These are phyloP conservation scores for Vollenhovia emeryi DNA, from an alignment of 1,140 invertebrate species.

Conservation along the genomic window DNA sequence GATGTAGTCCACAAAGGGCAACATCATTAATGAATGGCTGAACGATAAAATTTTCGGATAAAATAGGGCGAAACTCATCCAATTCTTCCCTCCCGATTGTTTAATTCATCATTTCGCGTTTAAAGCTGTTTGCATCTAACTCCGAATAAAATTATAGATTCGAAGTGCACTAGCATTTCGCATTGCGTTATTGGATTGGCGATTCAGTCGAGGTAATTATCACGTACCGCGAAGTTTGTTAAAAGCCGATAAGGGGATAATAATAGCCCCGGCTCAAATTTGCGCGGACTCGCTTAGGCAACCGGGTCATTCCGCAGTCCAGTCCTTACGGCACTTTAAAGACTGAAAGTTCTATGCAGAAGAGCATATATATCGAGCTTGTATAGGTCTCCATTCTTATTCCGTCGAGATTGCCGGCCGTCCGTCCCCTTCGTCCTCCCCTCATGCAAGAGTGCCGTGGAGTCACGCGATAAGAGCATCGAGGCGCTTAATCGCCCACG, in stretches of 20 bases:
- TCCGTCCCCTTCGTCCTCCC: not conserved
- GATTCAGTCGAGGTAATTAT: constrained; percentile 16
- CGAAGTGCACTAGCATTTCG: not conserved
- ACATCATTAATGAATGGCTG: constrained; percentile 28
- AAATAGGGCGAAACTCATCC: not conserved
- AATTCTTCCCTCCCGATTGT: not conserved
- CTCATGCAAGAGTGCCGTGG: not conserved
- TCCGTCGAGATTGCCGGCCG: not conserved
- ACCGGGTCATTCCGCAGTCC: not conserved
- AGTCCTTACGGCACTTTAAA: not conserved
- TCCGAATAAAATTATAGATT: not conserved
- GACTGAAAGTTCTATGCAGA: not conserved
- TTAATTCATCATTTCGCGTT: not conserved
- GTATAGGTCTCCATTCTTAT: constrained; percentile 14
- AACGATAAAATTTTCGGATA: not conserved
- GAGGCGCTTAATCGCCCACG: constrained; percentile 8
- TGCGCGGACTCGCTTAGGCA: not conserved
- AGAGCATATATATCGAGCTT: not conserved
- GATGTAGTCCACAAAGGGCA: not conserved
- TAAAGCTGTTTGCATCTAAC: not conserved
- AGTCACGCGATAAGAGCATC: constrained; percentile 64
- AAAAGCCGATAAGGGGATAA: constrained; percentile 52
- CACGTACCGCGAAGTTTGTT: not conserved
- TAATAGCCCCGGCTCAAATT: constrained; percentile 22
- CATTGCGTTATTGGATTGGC: not conserved